Base-by-base conservation (phyloP, 2,888 invertebrate species). In the Parnassius mnemosyne region DNA sequence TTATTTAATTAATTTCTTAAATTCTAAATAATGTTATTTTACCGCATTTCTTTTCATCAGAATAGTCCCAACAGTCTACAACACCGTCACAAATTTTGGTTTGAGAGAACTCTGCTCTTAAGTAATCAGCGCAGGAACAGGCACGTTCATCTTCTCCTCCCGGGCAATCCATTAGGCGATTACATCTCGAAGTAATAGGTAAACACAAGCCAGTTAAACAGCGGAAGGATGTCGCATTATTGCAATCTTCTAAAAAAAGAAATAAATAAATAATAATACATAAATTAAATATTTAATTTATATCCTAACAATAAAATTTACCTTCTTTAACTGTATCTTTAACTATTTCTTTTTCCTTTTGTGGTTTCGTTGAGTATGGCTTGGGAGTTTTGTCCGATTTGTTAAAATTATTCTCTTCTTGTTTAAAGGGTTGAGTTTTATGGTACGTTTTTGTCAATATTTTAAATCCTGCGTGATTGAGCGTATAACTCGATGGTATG, bases 51-150 rank as follows among this genome's bases (percentile, higher is more conserved):
- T 93, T 93, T 83, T 96, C 96, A 79, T 96, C 96, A 0, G 95
- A 94, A 76, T 94, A 95, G 78, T 96, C 96, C 94, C 94, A 95
- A 74, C 96, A 96, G 75, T 96, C 96, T 1, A 95, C 93, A 41
- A 95, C 92, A 1, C 96, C 96, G 73, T 96, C 96, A 76, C 96
- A 96, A 57, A 96, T 94, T 81, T 96, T 96, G 12, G 94, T 92
- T 65, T 94, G 89, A 0, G 95, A 89, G 68, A 93, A 93, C 73
- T 95, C 95, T 1, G 95, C 93, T 61, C 92, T 92, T 51, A 96
- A 80, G 72, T 95, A 95, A 80, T 96, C 95, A 10, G 95, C 95
- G 77, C 96, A 96, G 20, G 94, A 93, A 76, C 96, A 96, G 60
- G 93, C 93, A 42, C 91, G 89, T 77, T 96, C 96, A 75, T 96